Conservation (phyloP, 2,797 vertebrate genomes). For the Molossus alvarezi region DNA sequence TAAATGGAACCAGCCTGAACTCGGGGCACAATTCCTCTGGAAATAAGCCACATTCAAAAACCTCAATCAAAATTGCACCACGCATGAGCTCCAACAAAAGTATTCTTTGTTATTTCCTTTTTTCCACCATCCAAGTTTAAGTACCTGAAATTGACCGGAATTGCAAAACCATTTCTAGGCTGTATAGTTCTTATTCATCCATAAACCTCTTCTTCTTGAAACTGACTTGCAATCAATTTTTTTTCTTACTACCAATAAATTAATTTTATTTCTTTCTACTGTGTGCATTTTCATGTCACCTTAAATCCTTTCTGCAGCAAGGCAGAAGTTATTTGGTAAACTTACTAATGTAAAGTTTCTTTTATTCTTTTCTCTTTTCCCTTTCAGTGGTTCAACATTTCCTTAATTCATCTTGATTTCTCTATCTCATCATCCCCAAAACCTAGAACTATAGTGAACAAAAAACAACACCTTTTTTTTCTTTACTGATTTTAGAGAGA, state of each 20-base stretch:
- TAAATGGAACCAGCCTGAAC: neutral
- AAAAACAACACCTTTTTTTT: no score
- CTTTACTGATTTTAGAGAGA: no score
- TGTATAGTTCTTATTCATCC: neutral
- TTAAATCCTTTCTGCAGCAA: neutral
- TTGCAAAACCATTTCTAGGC: neutral
- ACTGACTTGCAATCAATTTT: neutral
- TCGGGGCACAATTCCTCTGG: neutral
- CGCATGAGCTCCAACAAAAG: neutral
- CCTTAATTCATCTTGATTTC: neutral
- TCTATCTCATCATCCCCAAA: neutral
- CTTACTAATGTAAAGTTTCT: neutral
- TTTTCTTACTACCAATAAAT: neutral
- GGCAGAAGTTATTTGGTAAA: neutral
- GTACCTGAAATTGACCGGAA: neutral
- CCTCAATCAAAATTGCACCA: neutral
- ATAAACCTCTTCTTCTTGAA: neutral
- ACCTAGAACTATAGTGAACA: neutral
- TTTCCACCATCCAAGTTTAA: neutral
- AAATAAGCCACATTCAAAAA: constrained; percentile 50
- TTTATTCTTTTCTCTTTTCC: neutral
- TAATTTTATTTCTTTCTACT: neutral
- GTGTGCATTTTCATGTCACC: neutral
- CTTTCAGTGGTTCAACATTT: neutral
- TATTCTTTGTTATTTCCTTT: neutral